Percentiles rank a stretch among this genome's conserved stretches.
phyloP scores from a whole-genome alignment of 2,888 invertebrate species.

The Rhodophaea formosa region DNA sequence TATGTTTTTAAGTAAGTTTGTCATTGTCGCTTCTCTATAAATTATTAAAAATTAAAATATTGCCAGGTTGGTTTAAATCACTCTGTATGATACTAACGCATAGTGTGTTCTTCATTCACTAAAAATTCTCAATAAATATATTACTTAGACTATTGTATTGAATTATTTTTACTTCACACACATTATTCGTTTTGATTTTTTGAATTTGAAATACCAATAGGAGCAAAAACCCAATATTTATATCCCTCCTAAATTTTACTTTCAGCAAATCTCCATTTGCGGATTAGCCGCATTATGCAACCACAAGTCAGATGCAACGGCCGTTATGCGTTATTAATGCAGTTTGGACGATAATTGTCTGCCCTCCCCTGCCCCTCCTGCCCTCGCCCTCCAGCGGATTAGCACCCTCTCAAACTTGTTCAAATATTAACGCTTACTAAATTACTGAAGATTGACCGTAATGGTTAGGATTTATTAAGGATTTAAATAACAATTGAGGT shows the following conservation, averaged over 20 bases:
- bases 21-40: too few relatives aligned
- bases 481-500: too few relatives aligned
- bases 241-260: conserved; percentile 11
- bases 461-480: too few relatives aligned
- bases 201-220: not conserved
- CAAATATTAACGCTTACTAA: conserved; percentile 6
- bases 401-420: conserved; percentile 17
- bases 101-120: too few relatives aligned
- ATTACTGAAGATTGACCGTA: not conserved
- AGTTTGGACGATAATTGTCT: conserved; percentile 52
- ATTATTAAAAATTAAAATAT: too few relatives aligned
- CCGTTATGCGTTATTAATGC: conserved; percentile 55
- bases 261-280: conserved; percentile 30
- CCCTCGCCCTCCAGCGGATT: conserved; percentile 31
- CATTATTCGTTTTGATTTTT: too few relatives aligned
- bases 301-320: conserved; percentile 52
- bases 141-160: too few relatives aligned
- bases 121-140: too few relatives aligned
- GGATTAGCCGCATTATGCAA: conserved; percentile 37
- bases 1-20: too few relatives aligned
- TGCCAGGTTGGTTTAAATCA: too few relatives aligned
- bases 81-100: too few relatives aligned
- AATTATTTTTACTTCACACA: too few relatives aligned
- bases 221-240: conserved; percentile 2
- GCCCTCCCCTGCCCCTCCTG: conserved; percentile 30